Percentiles rank a stretch among this genome's conserved stretches.
Conservation (phyloP, 2,888 invertebrate species). For the Philhelius pedissequus region DNA sequence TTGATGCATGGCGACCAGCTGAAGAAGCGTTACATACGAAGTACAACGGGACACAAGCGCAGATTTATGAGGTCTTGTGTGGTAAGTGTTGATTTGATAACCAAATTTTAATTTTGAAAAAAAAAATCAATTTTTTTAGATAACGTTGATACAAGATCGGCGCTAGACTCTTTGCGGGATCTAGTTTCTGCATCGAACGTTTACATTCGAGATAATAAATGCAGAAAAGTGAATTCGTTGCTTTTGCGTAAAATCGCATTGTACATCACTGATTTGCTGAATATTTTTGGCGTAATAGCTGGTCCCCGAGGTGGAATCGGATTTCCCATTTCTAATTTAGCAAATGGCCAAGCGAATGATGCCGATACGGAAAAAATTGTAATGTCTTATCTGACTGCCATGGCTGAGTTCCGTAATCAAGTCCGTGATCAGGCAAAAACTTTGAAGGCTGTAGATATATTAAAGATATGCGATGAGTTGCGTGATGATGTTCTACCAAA, state of each 20-base stretch:
- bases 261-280: conserved; percentile 90
- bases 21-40: conserved; percentile 86
- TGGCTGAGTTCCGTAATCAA: conserved; percentile 91
- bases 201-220: conserved; percentile 85
- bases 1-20: conserved; percentile 85
- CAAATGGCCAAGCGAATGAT: conserved; percentile 79
- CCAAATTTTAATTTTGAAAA: not conserved
- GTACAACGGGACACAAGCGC: conserved; percentile 82
- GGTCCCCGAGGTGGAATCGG: conserved; percentile 85
- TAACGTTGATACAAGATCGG: conserved; percentile 95
- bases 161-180: conserved; percentile 90
- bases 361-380: conserved; percentile 84
- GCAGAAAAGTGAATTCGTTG: conserved; percentile 82
- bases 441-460: conserved; percentile 84
- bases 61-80: conserved; percentile 90
- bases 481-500: conserved; percentile 93
- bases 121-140: conserved; percentile 80
- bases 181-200: conserved; percentile 92
- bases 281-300: conserved; percentile 87
- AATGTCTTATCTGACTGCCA: conserved; percentile 92
- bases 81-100: conserved; percentile 81
- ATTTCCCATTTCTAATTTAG: conserved; percentile 83
- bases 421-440: conserved; percentile 85
- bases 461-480: conserved; percentile 92
- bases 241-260: conserved; percentile 88